Percentiles rank a stretch among this genome's conserved stretches.
phyloP scores from a whole-genome alignment of 2,888 invertebrate species.

The Tinea pellionella region DNA sequence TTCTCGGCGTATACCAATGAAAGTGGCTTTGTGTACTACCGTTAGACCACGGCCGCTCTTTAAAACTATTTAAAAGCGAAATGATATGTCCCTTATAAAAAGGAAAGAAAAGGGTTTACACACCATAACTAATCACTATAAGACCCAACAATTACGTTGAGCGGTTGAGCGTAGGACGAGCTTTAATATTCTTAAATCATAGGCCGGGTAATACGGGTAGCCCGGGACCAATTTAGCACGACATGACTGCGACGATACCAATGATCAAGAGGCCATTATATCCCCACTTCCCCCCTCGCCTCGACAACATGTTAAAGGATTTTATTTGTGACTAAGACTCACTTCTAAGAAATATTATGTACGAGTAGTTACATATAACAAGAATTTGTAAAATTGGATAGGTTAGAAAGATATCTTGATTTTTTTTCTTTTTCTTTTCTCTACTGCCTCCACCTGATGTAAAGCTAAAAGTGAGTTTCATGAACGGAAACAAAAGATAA shows the following conservation, averaged over 20 bases:
- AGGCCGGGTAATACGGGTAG: slow-evolving; percentile 37
- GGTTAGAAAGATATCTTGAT: too few relatives aligned
- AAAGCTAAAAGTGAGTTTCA: too few relatives aligned
- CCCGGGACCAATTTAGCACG: slow-evolving; percentile 25
- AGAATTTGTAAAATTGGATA: too few relatives aligned
- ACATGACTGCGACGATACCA: slow-evolving; percentile 21
- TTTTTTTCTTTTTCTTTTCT: too few relatives aligned
- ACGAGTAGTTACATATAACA: too few relatives aligned
- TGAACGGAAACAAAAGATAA: too few relatives aligned
- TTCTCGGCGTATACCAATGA: too few relatives aligned
- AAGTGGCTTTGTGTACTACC: too few relatives aligned
- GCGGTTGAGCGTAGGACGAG: slow-evolving; percentile 26
- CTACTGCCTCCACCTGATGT: too few relatives aligned
- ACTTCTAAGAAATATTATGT: background rate
- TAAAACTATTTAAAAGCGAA: too few relatives aligned
- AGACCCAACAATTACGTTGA: slow-evolving; percentile 20
- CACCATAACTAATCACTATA: slow-evolving; percentile 1
- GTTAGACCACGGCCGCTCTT: too few relatives aligned
- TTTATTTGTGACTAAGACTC: background rate
- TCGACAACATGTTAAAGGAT: background rate
- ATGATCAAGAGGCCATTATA: slow-evolving; percentile 16
- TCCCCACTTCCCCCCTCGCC: slow-evolving; percentile 24
- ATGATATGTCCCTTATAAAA: background rate
- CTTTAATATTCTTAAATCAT: slow-evolving; percentile 38
- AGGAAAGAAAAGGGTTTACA: background rate